Percentiles rank a stretch among this genome's conserved stretches.
These are phyloP conservation scores for Chaetophractus vellerosus DNA, from an alignment of 2,797 vertebrate species.

Conservation along the genomic window DNA sequence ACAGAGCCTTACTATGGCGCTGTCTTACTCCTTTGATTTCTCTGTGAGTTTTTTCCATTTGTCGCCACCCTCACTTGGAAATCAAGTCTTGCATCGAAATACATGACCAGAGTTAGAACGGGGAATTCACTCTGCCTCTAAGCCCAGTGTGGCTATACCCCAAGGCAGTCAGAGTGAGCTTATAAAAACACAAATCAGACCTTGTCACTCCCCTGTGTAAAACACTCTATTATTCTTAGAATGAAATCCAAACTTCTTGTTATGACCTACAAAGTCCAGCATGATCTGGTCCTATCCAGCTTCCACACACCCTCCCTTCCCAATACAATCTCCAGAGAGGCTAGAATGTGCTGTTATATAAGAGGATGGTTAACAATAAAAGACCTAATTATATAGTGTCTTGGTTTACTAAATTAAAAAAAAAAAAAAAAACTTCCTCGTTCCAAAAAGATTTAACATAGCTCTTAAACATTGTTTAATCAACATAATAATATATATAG, in stretches of 20 bases:
- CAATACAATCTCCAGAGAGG: neutral
- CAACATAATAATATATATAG: neutral
- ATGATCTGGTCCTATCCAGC: neutral
- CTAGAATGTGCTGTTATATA: neutral
- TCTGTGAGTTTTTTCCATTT: neutral
- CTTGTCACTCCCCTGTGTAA: neutral
- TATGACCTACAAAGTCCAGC: neutral
- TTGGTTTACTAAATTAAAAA: neutral
- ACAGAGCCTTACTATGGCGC: neutral
- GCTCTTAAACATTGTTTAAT: conserved; percentile 14
- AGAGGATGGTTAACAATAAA: neutral
- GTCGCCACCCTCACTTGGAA: neutral
- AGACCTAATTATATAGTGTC: neutral
- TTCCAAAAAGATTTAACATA: conserved; percentile 12
- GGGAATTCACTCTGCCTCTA: neutral
- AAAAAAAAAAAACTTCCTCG: neutral
- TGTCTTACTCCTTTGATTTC: neutral
- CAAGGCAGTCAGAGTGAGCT: neutral
- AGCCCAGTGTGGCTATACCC: neutral
- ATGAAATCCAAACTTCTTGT: neutral
- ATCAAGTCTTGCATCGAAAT: neutral
- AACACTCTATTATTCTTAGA: neutral
- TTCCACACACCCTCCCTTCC: neutral
- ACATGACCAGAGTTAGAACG: neutral
- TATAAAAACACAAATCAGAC: conserved; percentile 1